Percentiles rank a stretch among this genome's conserved stretches.
Evolutionary conservation across 1,140 invertebrate genomes (phyloP).

Genomic region (Dendrolimus punctatus): DNA sequence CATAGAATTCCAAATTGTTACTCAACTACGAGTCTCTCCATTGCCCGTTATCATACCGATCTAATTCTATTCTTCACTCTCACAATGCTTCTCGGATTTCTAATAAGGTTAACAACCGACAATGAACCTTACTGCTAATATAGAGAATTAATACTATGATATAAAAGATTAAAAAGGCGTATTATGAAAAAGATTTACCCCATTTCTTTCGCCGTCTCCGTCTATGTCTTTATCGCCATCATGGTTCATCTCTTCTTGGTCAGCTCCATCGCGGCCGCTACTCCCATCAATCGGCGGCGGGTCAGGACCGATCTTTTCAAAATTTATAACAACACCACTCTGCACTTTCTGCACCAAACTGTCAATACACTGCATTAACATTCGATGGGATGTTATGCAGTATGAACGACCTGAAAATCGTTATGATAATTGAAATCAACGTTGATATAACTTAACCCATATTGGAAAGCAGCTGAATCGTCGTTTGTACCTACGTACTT

Average conservation of each 20-base stretch:
- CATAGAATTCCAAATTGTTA: too few species aligned
- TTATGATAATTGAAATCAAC: neutral
- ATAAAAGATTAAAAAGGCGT: too few species aligned
- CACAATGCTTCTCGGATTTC: too few species aligned
- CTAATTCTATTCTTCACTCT: too few species aligned
- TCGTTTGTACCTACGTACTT: neutral
- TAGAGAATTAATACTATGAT: too few species aligned
- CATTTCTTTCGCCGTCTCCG: conserved; percentile 50
- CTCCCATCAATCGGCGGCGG: conserved; percentile 78
- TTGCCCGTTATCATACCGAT: too few species aligned
- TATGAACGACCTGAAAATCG: conserved; percentile 89
- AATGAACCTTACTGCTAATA: too few species aligned
- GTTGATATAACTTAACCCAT: neutral
- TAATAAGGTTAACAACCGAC: too few species aligned
- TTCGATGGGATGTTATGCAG: conserved; percentile 94
- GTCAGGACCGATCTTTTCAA: conserved; percentile 95
- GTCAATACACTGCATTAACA: conserved; percentile 97
- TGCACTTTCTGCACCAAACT: conserved; percentile 97
- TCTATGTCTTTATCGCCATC: conserved; percentile 57
- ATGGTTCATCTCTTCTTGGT: conserved; percentile 42
- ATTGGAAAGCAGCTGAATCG: too few species aligned
- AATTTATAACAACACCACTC: conserved; percentile 97
- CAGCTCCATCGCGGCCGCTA: conserved; percentile 35
- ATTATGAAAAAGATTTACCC: conserved; percentile 31
- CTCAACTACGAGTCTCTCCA: too few species aligned